phyloP scores from a whole-genome alignment of 2,113 vertebrate genomes.

The Holacanthus passer region DNA sequence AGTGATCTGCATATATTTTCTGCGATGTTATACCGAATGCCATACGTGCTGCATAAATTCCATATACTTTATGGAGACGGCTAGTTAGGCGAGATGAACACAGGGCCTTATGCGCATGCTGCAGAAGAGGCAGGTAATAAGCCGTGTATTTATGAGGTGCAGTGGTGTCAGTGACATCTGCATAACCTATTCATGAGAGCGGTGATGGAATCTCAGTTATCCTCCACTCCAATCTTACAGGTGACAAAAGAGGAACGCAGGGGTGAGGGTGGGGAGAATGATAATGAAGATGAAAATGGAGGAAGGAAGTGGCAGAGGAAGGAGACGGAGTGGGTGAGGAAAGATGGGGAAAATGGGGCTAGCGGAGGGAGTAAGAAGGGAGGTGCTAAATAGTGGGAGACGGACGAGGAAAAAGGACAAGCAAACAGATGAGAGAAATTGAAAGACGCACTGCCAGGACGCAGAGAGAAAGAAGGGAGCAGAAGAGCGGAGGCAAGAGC shows the following conservation, averaged over 20 bases:
- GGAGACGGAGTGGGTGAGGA: conserved; percentile 37
- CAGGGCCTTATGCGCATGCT: not conserved
- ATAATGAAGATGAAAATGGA: conserved; percentile 62
- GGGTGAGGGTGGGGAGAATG: conserved; percentile 49
- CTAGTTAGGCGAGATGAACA: conserved; percentile 49
- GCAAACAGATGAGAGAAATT: conserved; percentile 47
- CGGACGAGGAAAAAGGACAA: conserved; percentile 25
- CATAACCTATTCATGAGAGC: conserved; percentile 78
- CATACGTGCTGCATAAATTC: conserved; percentile 23
- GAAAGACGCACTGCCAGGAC: conserved; percentile 28
- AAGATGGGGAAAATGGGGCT: conserved; percentile 5
- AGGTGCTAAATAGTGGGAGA: conserved; percentile 28
- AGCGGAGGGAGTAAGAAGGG: conserved; percentile 32
- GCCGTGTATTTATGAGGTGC: conserved; percentile 71
- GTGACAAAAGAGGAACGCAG: conserved; percentile 61
- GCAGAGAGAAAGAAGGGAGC: conserved; percentile 29
- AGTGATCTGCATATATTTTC: conserved; percentile 55
- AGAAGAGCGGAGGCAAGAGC: conserved; percentile 45
- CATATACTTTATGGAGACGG: conserved; percentile 51
- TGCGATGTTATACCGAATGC: conserved; percentile 23
- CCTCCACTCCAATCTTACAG: conserved; percentile 67
- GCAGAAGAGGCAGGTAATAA: conserved; percentile 64
- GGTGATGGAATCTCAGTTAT: conserved; percentile 73
- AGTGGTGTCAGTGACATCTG: conserved; percentile 67
- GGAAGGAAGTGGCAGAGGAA: conserved; percentile 36